Evolutionary conservation across 2,113 vertebrate species (phyloP).

Genomic region (Hoplias malabaricus): DNA sequence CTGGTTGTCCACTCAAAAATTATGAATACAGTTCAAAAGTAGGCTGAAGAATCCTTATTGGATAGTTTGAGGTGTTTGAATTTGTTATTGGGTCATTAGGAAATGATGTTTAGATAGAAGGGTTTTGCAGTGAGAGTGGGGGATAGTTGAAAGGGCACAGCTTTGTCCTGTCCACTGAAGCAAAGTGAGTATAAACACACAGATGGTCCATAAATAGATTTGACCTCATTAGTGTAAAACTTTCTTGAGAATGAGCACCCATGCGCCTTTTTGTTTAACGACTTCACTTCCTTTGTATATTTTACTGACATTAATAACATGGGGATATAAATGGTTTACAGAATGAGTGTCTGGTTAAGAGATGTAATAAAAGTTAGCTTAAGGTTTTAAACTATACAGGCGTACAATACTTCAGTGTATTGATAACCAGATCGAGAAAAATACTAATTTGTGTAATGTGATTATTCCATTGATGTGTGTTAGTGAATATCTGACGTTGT

Average conservation of each 20-base stretch:
- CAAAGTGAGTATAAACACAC: neutral
- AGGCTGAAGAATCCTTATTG: neutral
- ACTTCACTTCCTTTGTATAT: conserved; percentile 16
- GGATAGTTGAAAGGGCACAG: neutral
- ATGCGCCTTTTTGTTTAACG: neutral
- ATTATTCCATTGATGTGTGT: neutral
- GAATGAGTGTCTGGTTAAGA: neutral
- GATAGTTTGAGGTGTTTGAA: neutral
- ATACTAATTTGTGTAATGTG: too few species aligned
- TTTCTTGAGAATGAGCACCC: neutral
- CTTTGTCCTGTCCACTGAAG: neutral
- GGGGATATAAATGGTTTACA: conserved; percentile 13
- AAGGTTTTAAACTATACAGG: neutral
- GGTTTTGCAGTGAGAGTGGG: neutral
- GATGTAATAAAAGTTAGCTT: neutral
- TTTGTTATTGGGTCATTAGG: neutral
- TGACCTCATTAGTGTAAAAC: conserved; percentile 8
- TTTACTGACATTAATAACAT: neutral
- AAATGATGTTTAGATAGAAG: neutral
- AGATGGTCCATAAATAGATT: conserved; percentile 12
- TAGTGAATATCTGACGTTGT: neutral
- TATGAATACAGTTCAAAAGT: neutral
- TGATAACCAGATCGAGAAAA: neutral
- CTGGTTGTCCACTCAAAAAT: neutral
- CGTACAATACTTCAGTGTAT: neutral